Conservation (phyloP, 2,888 invertebrate genomes). For the Pammene aurita region DNA sequence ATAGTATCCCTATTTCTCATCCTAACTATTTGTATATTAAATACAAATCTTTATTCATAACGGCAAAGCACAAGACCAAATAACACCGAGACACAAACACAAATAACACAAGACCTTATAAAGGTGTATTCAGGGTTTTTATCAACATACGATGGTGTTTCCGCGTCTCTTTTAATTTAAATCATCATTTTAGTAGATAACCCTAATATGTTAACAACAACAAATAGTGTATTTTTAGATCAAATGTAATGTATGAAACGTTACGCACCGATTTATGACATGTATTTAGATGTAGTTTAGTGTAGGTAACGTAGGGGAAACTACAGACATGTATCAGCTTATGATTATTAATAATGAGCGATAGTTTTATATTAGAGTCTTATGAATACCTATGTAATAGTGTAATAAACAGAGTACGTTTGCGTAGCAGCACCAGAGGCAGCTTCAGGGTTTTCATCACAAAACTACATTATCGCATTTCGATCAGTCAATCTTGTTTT, state of each 20-base stretch:
- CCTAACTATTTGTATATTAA: no score
- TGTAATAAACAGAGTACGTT: conserved; percentile 51
- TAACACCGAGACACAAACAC: no score
- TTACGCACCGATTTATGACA: conserved; percentile 60
- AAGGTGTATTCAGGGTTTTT: no score
- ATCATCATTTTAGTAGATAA: no score
- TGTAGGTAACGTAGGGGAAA: conserved; percentile 54
- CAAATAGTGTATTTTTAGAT: no score
- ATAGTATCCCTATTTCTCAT: no score
- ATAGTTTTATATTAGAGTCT: conserved; percentile 78
- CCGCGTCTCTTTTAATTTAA: no score
- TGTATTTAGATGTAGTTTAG: conserved; percentile 72
- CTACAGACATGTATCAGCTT: conserved; percentile 67
- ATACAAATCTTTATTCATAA: no score
- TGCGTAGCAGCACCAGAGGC: conserved; percentile 53
- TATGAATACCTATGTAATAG: conserved; percentile 61
- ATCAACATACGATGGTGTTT: no score
- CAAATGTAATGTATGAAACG: conserved; percentile 7
- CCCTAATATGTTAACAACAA: no score
- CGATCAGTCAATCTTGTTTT: background rate
- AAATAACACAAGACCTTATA: no score
- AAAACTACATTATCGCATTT: background rate
- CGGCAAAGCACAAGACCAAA: no score
- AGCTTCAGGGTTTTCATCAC: background rate
- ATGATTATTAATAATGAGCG: conserved; percentile 64